phyloP scores from a whole-genome alignment of 2,113 vertebrate species.

The Chunga burmeisteri region DNA sequence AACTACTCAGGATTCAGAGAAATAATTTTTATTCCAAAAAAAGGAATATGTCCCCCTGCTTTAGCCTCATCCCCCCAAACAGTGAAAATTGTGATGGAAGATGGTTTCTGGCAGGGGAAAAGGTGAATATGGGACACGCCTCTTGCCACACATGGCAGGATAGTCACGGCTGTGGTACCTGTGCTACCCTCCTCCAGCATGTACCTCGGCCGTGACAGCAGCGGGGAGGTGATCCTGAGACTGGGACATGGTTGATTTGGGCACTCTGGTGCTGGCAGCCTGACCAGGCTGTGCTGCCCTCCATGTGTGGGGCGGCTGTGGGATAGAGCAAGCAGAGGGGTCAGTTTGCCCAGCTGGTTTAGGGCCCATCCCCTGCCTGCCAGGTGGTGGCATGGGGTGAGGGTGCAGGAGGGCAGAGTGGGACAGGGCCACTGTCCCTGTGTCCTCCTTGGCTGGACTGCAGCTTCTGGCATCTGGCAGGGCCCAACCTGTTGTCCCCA shows the following conservation, averaged over 20 bases:
- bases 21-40: not conserved
- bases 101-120: not conserved
- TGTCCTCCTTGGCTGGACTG: not conserved
- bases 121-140: not conserved
- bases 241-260: accelerated
- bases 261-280: not conserved
- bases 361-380: not conserved
- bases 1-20: not conserved
- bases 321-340: not conserved
- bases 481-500: not conserved
- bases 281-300: not conserved
- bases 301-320: no score
- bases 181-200: not conserved
- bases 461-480: not conserved
- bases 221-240: not conserved
- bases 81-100: not conserved
- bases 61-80: not conserved
- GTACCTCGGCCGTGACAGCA: not conserved
- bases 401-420: not conserved
- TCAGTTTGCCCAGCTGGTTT: not conserved
- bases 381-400: not conserved
- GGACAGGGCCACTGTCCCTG: not conserved
- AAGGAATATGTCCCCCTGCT: not conserved
- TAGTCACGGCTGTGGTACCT: not conserved
- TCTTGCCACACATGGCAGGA: not conserved